Conservation (phyloP, 2,888 invertebrate species). For the Aleiodes testaceus region DNA sequence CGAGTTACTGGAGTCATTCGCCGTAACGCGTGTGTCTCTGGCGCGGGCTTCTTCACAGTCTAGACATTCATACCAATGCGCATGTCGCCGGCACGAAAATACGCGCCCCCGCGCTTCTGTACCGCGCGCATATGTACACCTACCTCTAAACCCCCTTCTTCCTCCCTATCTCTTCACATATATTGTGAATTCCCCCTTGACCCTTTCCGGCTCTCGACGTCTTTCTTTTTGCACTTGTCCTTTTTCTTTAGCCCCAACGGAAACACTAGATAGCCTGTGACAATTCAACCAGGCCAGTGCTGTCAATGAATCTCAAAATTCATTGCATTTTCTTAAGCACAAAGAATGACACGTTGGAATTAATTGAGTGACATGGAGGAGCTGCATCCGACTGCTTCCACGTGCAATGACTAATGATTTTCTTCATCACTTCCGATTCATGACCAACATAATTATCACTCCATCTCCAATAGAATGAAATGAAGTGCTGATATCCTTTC, state of each 20-base stretch:
- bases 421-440: conserved; percentile 12
- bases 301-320: neutral
- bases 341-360: conserved; percentile 2
- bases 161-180: conserved; percentile 7
- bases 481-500: neutral
- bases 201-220: conserved; percentile 14
- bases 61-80: conserved; percentile 54
- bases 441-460: neutral
- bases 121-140: conserved; percentile 46
- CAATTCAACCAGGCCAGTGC: neutral
- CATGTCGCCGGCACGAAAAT: conserved; percentile 59
- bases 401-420: conserved; percentile 22
- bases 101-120: conserved; percentile 54
- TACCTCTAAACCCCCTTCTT: conserved; percentile 1
- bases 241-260: conserved; percentile 4
- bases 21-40: conserved; percentile 35
- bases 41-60: conserved; percentile 38
- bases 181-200: neutral
- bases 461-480: neutral
- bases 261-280: neutral
- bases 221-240: conserved; percentile 21
- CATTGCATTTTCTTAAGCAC: too few relatives aligned
- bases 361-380: conserved; percentile 13
- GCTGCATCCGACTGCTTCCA: conserved; percentile 4
- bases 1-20: conserved; percentile 37